Base-by-base conservation (phyloP, 2,113 vertebrate species). In the Ptilorrhoa leucosticta region DNA sequence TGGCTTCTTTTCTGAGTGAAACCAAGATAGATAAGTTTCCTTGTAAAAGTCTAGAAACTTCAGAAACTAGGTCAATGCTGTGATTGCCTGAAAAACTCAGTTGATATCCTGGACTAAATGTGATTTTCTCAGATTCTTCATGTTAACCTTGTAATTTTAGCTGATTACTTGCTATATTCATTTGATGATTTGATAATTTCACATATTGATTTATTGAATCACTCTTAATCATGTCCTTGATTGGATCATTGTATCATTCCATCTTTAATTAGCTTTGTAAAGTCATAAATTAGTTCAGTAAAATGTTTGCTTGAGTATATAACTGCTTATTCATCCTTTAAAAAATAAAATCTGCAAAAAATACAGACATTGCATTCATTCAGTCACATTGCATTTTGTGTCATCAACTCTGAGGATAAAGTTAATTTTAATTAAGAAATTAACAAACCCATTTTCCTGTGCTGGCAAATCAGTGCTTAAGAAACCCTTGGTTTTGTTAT, bases 221-320 rank as follows among this genome's bases (percentile, higher is more conserved):
- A 50, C 24, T 94, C 24, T 89, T 96, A 95, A 93, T 89, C 54
- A 89, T 58, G 35, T 60, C 21, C 65, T 89, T 96, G 56, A 89
- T 84, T 89, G 58, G 18, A 89, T 84, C 45, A 63, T 50, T 73
- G 42, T 54, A 73, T 70, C 44, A 71, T 54, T 94, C 21, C 7
- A 26, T 31, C 37, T 44, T 61, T 92, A 81, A 92, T 83, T 91
- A 94, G 9, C 9, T 63, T 23, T 69, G 10, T 58, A 47, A 93
- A 54, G 7, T 70, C 56, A 77, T 42, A 91, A 86, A 83, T 68
- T 61, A 77, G 22, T 69, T 81, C 54, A 73, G 21, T 48, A 73
- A 77, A 95, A 89, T 39, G 6, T 10, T 83, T 80, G 7, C 26
- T 75, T 64, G 58, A 54, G 5, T 77, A 39, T 37, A 24, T 27